Percentiles rank a stretch among this genome's conserved stretches.
phyloP scores from a whole-genome alignment of 2,888 invertebrate species.

The Ellobium chinense region DNA sequence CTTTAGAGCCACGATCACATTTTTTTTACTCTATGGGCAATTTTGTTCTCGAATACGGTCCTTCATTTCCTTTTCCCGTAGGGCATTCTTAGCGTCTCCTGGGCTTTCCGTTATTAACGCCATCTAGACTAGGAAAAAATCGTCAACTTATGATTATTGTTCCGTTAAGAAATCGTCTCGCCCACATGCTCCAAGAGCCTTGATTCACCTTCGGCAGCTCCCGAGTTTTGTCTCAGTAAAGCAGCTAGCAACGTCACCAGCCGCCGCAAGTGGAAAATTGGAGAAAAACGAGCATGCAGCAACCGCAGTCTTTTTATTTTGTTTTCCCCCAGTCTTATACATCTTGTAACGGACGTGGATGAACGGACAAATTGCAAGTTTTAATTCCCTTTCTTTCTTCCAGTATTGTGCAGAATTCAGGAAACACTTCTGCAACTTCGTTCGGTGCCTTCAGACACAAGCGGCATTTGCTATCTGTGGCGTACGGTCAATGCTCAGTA shows the following conservation, averaged over 20 bases:
- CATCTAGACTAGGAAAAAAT: neutral
- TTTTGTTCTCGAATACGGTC: neutral
- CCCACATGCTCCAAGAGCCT: neutral
- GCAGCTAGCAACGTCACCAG: too few species aligned
- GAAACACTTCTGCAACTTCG: too few species aligned
- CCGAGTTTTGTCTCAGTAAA: neutral
- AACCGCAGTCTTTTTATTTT: neutral
- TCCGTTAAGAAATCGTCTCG: neutral
- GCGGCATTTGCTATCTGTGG: neutral
- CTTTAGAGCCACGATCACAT: neutral
- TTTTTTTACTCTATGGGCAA: neutral
- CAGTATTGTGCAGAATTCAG: too few species aligned
- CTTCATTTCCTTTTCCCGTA: neutral
- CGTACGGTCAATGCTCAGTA: neutral
- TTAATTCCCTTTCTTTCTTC: neutral
- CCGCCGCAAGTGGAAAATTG: constrained; percentile 9
- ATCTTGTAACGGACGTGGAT: neutral
- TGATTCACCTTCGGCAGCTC: neutral
- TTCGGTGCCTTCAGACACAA: neutral
- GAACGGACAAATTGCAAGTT: neutral
- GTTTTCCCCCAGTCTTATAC: neutral
- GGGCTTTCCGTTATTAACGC: neutral
- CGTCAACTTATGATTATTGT: neutral
- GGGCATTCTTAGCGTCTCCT: neutral
- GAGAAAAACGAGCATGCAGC: neutral